Evolutionary conservation across 2,888 invertebrate species (phyloP).

Genomic region (Apamea epomidion): DNA sequence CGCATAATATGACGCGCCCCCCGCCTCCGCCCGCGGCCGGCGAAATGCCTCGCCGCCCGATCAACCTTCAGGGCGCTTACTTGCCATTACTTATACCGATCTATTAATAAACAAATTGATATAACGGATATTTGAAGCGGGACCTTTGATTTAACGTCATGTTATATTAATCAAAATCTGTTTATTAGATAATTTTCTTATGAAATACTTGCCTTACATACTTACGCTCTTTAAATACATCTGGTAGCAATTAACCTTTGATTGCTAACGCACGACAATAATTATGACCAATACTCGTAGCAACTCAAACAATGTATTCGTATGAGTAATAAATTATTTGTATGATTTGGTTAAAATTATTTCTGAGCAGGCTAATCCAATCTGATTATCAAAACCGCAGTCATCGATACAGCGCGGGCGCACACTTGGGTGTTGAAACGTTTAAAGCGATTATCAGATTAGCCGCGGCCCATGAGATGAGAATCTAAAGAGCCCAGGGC

Average conservation of each 20-base stretch:
- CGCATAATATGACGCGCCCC: conserved; percentile 90
- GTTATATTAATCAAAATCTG: conserved; percentile 68
- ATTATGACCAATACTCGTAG: conserved; percentile 21
- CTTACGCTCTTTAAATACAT: conserved; percentile 16
- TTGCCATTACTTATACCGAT: conserved; percentile 89
- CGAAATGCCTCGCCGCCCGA: conserved; percentile 81
- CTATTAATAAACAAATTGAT: conserved; percentile 90
- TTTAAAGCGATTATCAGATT: conserved; percentile 80
- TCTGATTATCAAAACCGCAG: conserved; percentile 68
- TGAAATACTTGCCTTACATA: conserved; percentile 25
- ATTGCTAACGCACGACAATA: conserved; percentile 19
- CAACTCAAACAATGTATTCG: conserved; percentile 40
- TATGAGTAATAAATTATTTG: conserved; percentile 28
- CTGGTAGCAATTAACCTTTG: conserved; percentile 9
- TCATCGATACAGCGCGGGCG: conserved; percentile 65
- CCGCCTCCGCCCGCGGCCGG: conserved; percentile 84
- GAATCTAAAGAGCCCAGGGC: conserved; percentile 80
- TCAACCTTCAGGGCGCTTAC: conserved; percentile 81
- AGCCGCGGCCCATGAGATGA: conserved; percentile 77
- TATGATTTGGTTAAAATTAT: conserved; percentile 39
- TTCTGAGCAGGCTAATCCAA: conserved; percentile 51
- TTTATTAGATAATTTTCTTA: conserved; percentile 58
- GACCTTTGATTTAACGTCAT: conserved; percentile 76
- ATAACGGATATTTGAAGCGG: conserved; percentile 82
- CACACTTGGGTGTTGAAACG: conserved; percentile 75